Evolutionary conservation across 2,888 invertebrate species (phyloP).

Genomic region (Agrilus mali): DNA sequence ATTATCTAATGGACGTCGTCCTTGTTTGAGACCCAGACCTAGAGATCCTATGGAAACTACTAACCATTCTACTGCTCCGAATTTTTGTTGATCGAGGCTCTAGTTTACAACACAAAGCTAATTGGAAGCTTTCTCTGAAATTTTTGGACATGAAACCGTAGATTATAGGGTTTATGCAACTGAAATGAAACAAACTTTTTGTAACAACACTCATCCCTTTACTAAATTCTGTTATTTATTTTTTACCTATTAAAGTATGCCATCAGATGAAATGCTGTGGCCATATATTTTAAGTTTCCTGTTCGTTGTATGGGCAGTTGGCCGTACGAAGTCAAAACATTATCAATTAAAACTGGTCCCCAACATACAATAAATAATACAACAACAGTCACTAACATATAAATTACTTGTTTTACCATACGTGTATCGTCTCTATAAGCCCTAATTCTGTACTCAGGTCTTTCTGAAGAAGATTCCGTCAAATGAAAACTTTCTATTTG

Average conservation of each 20-base stretch:
- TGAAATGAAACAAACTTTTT: constrained; percentile 22
- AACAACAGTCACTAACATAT: constrained; percentile 59
- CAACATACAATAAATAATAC: constrained; percentile 56
- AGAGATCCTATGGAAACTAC: constrained; percentile 25
- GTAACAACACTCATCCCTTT: background rate
- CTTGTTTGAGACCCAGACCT: constrained; percentile 27
- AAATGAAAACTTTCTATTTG: constrained; percentile 13
- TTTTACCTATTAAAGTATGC: constrained; percentile 53
- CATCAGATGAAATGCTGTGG: constrained; percentile 49
- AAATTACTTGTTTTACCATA: constrained; percentile 48
- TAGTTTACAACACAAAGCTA: constrained; percentile 35
- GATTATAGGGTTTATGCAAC: constrained; percentile 59
- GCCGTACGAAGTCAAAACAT: constrained; percentile 49
- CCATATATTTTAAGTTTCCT: constrained; percentile 44
- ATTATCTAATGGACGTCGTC: constrained; percentile 25
- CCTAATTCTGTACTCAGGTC: constrained; percentile 4
- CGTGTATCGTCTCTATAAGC: constrained; percentile 20
- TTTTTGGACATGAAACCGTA: constrained; percentile 65
- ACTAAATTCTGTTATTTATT: background rate
- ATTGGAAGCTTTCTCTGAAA: constrained; percentile 46
- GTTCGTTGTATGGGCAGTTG: constrained; percentile 38
- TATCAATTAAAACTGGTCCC: constrained; percentile 52
- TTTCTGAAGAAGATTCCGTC: constrained; percentile 6
- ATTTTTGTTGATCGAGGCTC: constrained; percentile 12
- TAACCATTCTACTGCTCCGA: constrained; percentile 17